Conservation (phyloP, 2,113 vertebrate genomes). For the Eptesicus fuscus region DNA sequence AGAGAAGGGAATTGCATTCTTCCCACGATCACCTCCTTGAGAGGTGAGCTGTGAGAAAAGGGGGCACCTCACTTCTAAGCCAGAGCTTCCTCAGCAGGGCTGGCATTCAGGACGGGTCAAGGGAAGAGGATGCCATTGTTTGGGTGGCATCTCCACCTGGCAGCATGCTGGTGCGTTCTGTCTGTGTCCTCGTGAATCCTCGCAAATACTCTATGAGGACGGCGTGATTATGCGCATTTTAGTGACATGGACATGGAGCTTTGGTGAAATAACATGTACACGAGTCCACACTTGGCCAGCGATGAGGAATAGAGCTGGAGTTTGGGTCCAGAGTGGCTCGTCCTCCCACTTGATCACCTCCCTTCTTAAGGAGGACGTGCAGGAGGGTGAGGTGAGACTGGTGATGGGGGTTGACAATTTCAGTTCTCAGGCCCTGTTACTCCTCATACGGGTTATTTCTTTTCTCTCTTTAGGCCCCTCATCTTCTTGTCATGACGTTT, state of each 20-base stretch:
- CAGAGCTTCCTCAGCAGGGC: not conserved
- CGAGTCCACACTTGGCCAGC: not conserved
- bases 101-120: not conserved
- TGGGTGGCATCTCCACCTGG: fast-evolving
- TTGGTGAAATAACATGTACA: fast-evolving
- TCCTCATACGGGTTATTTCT: not conserved
- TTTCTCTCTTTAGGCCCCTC: not conserved
- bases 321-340: not conserved
- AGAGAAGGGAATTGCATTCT: not conserved
- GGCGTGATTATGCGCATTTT: fast-evolving
- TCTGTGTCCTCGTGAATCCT: not conserved
- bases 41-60: not conserved
- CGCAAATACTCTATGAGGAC: fast-evolving
- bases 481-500: not conserved
- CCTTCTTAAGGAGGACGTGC: not conserved
- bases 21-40: not conserved
- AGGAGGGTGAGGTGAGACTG: fast-evolving
- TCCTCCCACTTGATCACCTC: not conserved
- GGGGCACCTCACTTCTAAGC: not conserved
- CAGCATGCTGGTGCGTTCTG: fast-evolving
- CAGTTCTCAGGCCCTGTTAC: not conserved
- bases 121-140: not conserved
- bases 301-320: fast-evolving
- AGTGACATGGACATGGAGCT: not conserved
- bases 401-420: not conserved